A percentile compares a stretch with the other conserved stretches of the same genome.
These are phyloP conservation scores for Aphodius granarius DNA, from an alignment of 2,888 invertebrate species.

Conservation along the genomic window DNA sequence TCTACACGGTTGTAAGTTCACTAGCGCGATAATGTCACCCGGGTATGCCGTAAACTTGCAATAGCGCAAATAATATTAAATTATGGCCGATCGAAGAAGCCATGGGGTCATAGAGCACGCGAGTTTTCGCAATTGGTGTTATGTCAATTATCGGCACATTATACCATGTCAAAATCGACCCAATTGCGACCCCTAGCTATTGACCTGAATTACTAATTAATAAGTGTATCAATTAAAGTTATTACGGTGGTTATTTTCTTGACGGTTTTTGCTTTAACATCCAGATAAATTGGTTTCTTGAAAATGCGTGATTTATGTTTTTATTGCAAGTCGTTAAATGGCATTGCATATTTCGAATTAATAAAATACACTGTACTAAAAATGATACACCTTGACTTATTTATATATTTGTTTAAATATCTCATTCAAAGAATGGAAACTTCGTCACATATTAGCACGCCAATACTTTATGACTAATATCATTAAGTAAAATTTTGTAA, in stretches of 20 bases:
- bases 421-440: no score
- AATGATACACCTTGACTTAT: no score
- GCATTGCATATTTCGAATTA: background rate
- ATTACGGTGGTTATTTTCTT: background rate
- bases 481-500: no score
- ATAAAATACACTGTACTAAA: no score
- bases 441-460: no score
- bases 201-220: constrained; percentile 8
- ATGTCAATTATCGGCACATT: constrained; percentile 7
- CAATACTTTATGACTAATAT: no score
- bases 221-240: background rate
- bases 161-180: background rate
- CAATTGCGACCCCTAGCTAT: background rate
- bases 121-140: constrained; percentile 6
- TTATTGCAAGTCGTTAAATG: background rate
- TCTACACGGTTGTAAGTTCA: background rate
- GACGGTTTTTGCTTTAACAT: background rate
- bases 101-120: constrained; percentile 2
- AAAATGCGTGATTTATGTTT: background rate
- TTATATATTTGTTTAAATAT: no score
- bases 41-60: background rate
- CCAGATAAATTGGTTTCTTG: background rate
- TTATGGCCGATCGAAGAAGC: background rate
- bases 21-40: background rate
- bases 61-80: background rate